phyloP scores from a whole-genome alignment of 2,888 invertebrate genomes.

The Allygus modestus region DNA sequence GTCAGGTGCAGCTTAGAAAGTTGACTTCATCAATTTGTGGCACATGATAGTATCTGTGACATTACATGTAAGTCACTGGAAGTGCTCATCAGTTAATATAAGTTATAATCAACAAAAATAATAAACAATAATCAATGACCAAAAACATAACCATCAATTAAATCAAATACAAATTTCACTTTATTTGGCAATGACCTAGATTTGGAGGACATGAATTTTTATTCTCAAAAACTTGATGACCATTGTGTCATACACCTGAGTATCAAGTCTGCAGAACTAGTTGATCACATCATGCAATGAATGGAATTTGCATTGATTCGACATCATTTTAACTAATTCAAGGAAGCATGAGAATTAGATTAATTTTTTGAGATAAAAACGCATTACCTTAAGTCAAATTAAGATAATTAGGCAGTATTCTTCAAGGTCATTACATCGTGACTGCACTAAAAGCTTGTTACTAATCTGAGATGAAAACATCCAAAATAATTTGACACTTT shows the following conservation, averaged over 20 bases:
- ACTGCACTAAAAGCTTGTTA: conserved; percentile 33
- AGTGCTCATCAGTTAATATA: no score
- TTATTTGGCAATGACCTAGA: conserved; percentile 32
- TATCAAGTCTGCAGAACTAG: neutral
- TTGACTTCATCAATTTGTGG: no score
- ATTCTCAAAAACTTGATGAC: conserved; percentile 22
- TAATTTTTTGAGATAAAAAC: neutral
- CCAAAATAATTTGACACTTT: conserved; percentile 39
- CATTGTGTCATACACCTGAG: conserved; percentile 33
- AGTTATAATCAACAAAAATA: neutral
- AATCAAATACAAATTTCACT: neutral
- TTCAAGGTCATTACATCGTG: conserved; percentile 61
- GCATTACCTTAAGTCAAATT: neutral
- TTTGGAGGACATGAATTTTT: conserved; percentile 34
- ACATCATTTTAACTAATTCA: neutral
- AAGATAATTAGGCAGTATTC: neutral
- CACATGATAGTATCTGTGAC: no score
- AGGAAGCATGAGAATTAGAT: neutral
- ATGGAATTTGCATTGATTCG: neutral
- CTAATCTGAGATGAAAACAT: conserved; percentile 52
- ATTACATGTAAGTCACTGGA: no score
- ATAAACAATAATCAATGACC: neutral
- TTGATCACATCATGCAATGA: neutral
- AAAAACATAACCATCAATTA: neutral
- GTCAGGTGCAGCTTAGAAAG: no score